Conservation (phyloP, 2,113 vertebrate species). For the Plecturocebus donacophilus region DNA sequence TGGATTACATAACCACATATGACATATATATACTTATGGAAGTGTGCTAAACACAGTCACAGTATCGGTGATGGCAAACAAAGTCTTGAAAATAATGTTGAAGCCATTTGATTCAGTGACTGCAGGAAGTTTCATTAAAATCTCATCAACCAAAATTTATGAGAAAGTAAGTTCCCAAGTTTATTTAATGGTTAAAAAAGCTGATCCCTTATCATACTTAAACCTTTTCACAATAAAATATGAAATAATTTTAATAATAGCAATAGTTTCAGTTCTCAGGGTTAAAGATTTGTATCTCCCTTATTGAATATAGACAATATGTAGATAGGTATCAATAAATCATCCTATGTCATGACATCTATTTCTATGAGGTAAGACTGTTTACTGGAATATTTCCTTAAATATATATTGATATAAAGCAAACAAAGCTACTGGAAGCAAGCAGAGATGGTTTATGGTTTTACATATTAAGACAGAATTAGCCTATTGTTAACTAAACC, state of each 20-base stretch:
- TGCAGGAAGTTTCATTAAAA: constrained; percentile 4
- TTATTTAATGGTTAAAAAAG: neutral
- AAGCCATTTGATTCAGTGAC: neutral
- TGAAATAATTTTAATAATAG: neutral
- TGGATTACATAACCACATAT: neutral
- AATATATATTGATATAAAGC: neutral
- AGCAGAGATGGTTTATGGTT: neutral
- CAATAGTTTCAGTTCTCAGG: neutral
- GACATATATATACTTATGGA: neutral
- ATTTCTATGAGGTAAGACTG: neutral
- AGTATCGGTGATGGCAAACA: neutral
- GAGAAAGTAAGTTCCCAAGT: neutral
- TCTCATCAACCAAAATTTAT: neutral
- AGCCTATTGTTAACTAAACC: neutral
- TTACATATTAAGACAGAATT: neutral
- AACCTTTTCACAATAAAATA: neutral
- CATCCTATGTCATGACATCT: neutral
- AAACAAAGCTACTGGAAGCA: neutral
- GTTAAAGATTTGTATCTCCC: neutral
- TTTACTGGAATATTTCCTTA: neutral
- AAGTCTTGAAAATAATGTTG: neutral
- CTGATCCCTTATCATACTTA: neutral
- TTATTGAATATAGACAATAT: neutral
- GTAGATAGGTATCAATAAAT: neutral
- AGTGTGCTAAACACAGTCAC: neutral